phyloP scores from a whole-genome alignment of 2,113 vertebrate species.

The Pithys albifrons region DNA sequence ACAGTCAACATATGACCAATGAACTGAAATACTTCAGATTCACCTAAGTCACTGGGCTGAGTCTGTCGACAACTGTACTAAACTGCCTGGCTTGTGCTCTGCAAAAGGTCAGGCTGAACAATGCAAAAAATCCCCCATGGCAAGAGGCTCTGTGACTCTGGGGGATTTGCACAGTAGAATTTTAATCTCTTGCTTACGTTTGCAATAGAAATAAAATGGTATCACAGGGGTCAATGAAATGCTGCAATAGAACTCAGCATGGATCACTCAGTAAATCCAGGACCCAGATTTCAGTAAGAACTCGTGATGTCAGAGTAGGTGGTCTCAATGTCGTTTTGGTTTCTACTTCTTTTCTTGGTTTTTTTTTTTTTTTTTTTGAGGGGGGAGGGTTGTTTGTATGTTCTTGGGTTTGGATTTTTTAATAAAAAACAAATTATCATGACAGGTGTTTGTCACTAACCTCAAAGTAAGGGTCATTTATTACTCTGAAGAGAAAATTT shows the following conservation, averaged over 20 bases:
- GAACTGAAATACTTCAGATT: slow-evolving; percentile 8
- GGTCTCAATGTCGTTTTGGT: neutral
- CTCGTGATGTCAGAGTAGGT: neutral
- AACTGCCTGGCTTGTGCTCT: neutral
- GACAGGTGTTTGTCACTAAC: neutral
- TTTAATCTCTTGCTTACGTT: neutral
- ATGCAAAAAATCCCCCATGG: neutral
- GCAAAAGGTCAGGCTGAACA: neutral
- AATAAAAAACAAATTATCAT: neutral
- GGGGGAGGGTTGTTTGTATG: too few species aligned
- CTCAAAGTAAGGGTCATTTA: neutral
- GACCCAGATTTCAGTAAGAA: neutral
- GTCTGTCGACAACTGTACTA: neutral
- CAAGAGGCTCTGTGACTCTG: neutral
- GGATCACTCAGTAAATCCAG: neutral
- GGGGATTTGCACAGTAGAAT: neutral
- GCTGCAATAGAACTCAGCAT: neutral
- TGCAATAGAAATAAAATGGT: neutral
- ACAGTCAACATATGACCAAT: neutral
- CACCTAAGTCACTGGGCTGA: neutral
- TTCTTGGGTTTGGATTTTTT: neutral
- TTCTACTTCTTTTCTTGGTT: too few species aligned
- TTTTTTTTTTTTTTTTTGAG: neutral
- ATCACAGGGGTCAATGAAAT: neutral
- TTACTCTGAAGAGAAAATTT: neutral